Base-by-base conservation (phyloP, 2,113 vertebrate genomes). In the Gasterosteus aculeatus region DNA sequence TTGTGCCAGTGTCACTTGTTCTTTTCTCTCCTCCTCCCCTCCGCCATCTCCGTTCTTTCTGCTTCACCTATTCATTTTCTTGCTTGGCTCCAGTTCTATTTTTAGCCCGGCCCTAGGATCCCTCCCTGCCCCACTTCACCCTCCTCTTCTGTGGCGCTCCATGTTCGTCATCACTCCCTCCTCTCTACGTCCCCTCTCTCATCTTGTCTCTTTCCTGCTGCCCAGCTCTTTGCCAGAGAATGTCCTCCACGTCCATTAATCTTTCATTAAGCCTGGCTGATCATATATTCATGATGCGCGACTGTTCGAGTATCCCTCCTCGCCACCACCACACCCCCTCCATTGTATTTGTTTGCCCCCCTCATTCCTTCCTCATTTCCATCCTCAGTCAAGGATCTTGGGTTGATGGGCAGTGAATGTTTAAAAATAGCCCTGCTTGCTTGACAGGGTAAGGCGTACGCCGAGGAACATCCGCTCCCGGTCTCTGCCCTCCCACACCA, bases 41-140 rank as follows among this genome's bases (percentile, higher is more conserved):
- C 61, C 1, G 16, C 80, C 47, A 79, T 86, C 82, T 80, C 84
- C 42, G 53, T 84, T 77, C 87, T 66, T 49, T 78, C 83, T 84
- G 83, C 84, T 90, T 87, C 75, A 77, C 79, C 86, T 86, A 75
- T 80, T 85, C 56, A 70, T 82, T 86, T 85, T 80, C 83, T 81
- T 86, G 81, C 85, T 90, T 92, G 84, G 69, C 85, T 88, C 88
- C 78, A 73, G 83, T 94, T 90, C 96, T 98, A 97, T 98, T 97
- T 98, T 96, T 98, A 97, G 96, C 94, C 83, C 86, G 35, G 35
- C 90, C 91, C 91, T 74, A 93, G 92, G 92, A 93, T 93, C 92
- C 82, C 94, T 65, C 86, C 66, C 78, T 81, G 84, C 86, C 88
- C 86, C 77, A 79, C 83, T 79, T 85, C 80, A 84, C 77, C 83